Evolutionary conservation across 2,888 invertebrate genomes (phyloP), one percentile per base, ranked within the genome.

Genomic region (Himalopsyche tibetana): DNA sequence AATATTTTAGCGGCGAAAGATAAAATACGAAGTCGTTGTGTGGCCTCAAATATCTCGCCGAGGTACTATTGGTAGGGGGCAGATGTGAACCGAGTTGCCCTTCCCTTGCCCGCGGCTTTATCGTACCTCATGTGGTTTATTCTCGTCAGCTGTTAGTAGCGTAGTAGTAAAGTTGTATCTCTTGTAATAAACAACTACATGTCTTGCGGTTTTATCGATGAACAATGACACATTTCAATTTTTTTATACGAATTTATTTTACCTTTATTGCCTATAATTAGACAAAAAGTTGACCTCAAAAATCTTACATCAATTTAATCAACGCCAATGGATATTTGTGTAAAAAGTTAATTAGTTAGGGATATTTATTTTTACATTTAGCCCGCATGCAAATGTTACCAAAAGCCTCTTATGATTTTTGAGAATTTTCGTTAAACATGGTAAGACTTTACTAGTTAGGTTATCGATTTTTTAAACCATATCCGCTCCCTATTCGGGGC

Each of bases 51-150:
- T 82, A 86, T 93, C 93, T 93, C 93, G 63, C 63, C 19, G 63
- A 19, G 63, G 63, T 63, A 63, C 86, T 69, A 86, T 93, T 93
- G 93, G 93, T 93, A 93, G 93, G 93, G 92, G 93, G 93, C 93
- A 93, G 93, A 93, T 93, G 93, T 92, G 93, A 84, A 83, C 74
- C 79, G 84, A 83, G 63, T 83, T 82, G 92, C 93, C 93, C 93
- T 93, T 93, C 92, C 92, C 93, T 92, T 93, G 87, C 82, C 93
- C 92, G 93, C 93, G 93, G 85, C 92, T 91, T 91, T 91, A 91
- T 92, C 92, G 15, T 91, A 91, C 91, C 92, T 92, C 90, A 91
- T 74, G 63, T 45, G 56, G 12, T 36, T 51, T 0, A 2, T 55
- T 45, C 38, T 40, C 40, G 85, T 82, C 82, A 38, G 28, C 55